Conservation (phyloP, 1,140 invertebrate species). For the Monochamus saltuarius region DNA sequence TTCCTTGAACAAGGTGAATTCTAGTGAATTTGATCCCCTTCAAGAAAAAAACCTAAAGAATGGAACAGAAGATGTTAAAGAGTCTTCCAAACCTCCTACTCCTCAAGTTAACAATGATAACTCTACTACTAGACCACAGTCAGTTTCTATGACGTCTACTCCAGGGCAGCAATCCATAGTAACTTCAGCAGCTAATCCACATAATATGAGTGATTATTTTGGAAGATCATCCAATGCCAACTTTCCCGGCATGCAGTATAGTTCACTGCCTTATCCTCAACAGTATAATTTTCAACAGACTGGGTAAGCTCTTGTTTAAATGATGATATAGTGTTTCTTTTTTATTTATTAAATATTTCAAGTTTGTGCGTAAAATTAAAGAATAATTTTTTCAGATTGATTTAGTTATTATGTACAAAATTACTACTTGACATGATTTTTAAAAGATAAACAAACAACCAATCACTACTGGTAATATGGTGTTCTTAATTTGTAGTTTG, state of each 20-base stretch:
- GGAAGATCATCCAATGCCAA: conserved; percentile 32
- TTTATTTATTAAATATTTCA: too few species aligned
- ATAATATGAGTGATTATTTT: conserved; percentile 39
- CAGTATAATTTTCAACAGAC: conserved; percentile 39
- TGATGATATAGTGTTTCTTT: too few species aligned
- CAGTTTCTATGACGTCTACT: conserved; percentile 28
- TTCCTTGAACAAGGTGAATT: conserved; percentile 45
- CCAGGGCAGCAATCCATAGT: conserved; percentile 13
- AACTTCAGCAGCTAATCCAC: conserved; percentile 22
- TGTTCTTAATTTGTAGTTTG: too few species aligned
- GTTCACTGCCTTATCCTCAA: conserved; percentile 37
- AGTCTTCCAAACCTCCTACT: conserved; percentile 38
- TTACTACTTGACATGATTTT: too few species aligned
- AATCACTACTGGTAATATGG: too few species aligned
- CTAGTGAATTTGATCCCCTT: conserved; percentile 52
- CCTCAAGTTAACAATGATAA: conserved; percentile 35
- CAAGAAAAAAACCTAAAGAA: conserved; percentile 46
- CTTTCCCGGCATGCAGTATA: conserved; percentile 34
- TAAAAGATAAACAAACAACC: too few species aligned
- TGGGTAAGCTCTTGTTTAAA: conserved; percentile 33
- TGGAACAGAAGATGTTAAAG: conserved; percentile 35
- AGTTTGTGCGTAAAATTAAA: too few species aligned
- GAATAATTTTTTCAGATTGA: too few species aligned
- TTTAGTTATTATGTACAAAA: too few species aligned
- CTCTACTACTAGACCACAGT: conserved; percentile 35